Evolutionary conservation across 2,888 invertebrate genomes (phyloP).

Genomic region (Brachycybe producta): DNA sequence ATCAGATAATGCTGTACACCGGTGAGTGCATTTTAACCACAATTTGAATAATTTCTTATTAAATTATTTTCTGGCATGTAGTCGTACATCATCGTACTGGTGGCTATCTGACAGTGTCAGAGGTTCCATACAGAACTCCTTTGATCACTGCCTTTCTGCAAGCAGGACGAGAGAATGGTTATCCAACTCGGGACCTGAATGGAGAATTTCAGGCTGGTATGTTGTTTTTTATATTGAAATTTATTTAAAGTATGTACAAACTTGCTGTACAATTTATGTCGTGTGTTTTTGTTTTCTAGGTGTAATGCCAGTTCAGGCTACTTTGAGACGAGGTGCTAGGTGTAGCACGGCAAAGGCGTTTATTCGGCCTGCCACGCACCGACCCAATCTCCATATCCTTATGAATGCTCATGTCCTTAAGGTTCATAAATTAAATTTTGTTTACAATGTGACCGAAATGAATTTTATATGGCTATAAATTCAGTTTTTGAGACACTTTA

Average conservation of each 20-base stretch:
- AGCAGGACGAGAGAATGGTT: conserved; percentile 70
- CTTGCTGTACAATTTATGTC: not conserved
- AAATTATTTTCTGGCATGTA: no score
- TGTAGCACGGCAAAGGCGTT: conserved; percentile 84
- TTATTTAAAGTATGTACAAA: not conserved
- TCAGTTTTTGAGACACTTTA: no score
- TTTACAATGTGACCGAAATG: no score
- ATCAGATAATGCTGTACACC: no score
- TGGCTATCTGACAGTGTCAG: conserved; percentile 67
- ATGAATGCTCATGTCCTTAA: conserved; percentile 67
- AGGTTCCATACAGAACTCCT: conserved; percentile 76
- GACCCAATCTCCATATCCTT: conserved; percentile 71
- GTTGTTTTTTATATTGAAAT: not conserved
- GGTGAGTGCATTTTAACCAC: no score
- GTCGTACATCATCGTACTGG: conserved; percentile 39
- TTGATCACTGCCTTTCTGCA: conserved; percentile 66
- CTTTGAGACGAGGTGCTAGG: conserved; percentile 68
- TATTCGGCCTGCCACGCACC: conserved; percentile 58
- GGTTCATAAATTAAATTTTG: no score
- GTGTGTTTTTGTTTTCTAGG: conserved; percentile 31
- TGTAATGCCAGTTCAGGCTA: conserved; percentile 81
- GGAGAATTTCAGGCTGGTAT: conserved; percentile 69
- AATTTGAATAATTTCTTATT: no score
- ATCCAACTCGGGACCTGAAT: conserved; percentile 67
- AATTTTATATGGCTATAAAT: no score